phyloP scores from a whole-genome alignment of 2,888 invertebrate species.

The Steinernema scapterisci region DNA sequence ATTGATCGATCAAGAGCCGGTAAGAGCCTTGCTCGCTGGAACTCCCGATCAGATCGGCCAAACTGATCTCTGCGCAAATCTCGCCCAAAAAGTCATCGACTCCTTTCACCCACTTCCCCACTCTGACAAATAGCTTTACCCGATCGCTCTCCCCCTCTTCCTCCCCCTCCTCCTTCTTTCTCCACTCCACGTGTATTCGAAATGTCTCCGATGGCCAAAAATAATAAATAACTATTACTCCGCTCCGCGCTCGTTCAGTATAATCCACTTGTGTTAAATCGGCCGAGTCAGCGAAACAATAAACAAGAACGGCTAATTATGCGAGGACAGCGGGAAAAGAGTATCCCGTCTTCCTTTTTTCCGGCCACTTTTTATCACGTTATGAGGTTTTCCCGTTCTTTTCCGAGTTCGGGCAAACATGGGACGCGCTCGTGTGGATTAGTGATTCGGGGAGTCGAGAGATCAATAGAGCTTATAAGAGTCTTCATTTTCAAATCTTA shows the following conservation, averaged over 20 bases:
- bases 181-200: too few relatives aligned
- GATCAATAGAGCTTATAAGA: slow-evolving; percentile 5
- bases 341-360: neutral
- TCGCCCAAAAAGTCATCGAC: slow-evolving; percentile 25
- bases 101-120: neutral
- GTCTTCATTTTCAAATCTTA: slow-evolving; percentile 7
- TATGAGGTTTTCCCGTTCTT: neutral
- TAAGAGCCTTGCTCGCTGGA: neutral
- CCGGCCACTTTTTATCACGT: neutral
- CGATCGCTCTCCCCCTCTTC: too few relatives aligned
- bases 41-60: slow-evolving; percentile 9
- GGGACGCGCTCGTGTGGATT: neutral
- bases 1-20: neutral
- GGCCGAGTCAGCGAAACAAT: too few relatives aligned
- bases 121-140: slow-evolving; percentile 21
- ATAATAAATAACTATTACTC: neutral
- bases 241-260: neutral
- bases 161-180: neutral
- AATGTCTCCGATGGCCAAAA: too few relatives aligned
- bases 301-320: slow-evolving; percentile 4
- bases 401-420: neutral
- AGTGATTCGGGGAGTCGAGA: slow-evolving; percentile 1
- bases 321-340: neutral
- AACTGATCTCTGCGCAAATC: slow-evolving; percentile 21
- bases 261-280: neutral